phyloP scores from a whole-genome alignment of 1,140 invertebrate genomes.

The Drosophila novamexicana region DNA sequence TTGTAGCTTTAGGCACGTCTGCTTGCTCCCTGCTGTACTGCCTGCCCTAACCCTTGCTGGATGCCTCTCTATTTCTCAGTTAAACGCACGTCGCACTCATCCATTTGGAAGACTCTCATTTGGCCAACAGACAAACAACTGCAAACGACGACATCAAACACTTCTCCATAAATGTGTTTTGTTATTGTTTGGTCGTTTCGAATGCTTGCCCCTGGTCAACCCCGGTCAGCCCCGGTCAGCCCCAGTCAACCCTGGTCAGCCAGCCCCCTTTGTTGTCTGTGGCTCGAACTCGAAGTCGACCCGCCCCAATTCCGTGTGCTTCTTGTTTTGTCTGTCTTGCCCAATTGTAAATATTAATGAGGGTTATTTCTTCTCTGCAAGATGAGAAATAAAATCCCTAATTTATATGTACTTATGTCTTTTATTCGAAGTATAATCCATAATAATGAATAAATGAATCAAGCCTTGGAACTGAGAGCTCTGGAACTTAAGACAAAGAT shows the following conservation, averaged over 20 bases:
- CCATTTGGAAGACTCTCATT: not conserved
- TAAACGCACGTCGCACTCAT: constrained; percentile 16
- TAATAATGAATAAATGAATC: not conserved
- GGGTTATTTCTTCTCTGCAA: constrained; percentile 2
- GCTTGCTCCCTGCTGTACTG: not conserved
- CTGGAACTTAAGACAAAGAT: too few species aligned
- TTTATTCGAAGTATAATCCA: not conserved
- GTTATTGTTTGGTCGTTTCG: constrained; percentile 32
- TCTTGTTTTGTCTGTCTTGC: not conserved
- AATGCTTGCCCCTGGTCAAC: constrained; percentile 12
- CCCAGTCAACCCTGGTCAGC: not conserved
- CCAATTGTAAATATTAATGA: constrained; percentile 44
- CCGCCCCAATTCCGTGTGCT: not conserved
- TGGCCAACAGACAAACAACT: constrained; percentile 12
- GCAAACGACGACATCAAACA: constrained; percentile 39
- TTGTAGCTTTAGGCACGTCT: constrained; percentile 24
- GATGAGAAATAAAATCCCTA: constrained; percentile 7
- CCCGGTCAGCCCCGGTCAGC: not conserved
- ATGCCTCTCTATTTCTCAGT: constrained; percentile 4
- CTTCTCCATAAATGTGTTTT: constrained; percentile 31
- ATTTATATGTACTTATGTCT: not conserved
- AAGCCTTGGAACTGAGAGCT: too few species aligned
- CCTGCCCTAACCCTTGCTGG: not conserved
- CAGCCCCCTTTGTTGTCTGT: constrained; percentile 4
- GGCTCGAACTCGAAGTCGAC: not conserved